Evolutionary conservation across 2,888 invertebrate species (phyloP), one percentile per base, ranked within the genome.

Genomic region (Hyposoter dolosus): DNA sequence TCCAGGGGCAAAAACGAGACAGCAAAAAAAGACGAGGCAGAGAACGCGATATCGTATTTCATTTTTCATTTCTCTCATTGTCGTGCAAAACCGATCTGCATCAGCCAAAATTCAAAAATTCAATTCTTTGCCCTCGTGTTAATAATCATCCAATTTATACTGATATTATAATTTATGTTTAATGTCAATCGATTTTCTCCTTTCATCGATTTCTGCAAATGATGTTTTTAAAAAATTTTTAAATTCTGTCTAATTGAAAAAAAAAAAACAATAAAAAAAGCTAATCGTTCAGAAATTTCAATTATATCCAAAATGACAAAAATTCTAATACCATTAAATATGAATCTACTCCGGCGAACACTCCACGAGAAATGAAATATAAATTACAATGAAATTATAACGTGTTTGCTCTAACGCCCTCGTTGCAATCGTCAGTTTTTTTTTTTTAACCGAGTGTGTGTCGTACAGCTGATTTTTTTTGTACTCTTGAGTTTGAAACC

Each of bases 1-100:
- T 65, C 82, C 83, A 82, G 84, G 83, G 82, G 78, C 83, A 83
- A 87, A 60, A 23, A 80, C 77, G 82, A 88, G 82, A 84, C 83
- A 83, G 84, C 85, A 76, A 77, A 84, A 35, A 40, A 79, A 76
- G 23, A 60, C 60, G 5, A 28, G 69, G 77, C 80, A 79, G 80
- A 72, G 77, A 83, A 82, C 77, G 53, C 78, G 83, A 75, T 68
- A 45, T 40, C 53, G 69, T 32, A 23, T 50, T 66, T 43, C 43
- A 43, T 68, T 43, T 82, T 53, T 65, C 63, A 19, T 56, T 75
- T 56, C 17, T 74, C 66, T 74, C 66, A 50, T n/a, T 66, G 56
- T 53, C 66, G 68, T 50, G 1, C 45, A 72, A 50, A 76, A 56
- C 71, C 76, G 83, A 80, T 66, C 19, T 72, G 86, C 83, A 86